Conservation (phyloP, 2,888 invertebrate species). For the Eupeodes latifasciatus region DNA sequence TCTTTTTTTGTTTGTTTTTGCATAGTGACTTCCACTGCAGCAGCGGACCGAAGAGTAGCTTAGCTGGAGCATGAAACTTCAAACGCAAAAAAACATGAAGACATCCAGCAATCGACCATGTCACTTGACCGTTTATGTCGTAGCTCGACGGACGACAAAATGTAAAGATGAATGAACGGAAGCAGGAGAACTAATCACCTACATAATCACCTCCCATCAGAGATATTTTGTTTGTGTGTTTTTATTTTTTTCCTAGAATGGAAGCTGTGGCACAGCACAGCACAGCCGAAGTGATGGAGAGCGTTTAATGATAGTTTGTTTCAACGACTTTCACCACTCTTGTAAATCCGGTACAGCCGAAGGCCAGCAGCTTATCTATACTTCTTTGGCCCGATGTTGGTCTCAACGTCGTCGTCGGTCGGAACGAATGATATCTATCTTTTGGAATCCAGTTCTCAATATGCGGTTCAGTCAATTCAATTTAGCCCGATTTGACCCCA, state of each 20-base stretch:
- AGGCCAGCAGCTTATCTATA: constrained; percentile 11
- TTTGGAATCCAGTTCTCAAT: constrained; percentile 26
- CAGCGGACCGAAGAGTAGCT: constrained; percentile 56
- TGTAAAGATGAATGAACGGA: constrained; percentile 35
- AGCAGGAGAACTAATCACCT: constrained; percentile 37
- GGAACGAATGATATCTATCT: constrained; percentile 11
- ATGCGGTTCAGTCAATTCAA: constrained; percentile 48
- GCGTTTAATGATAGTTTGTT: constrained; percentile 16
- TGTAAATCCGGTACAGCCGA: constrained; percentile 43
- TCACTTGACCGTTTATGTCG: constrained; percentile 29
- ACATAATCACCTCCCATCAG: constrained; percentile 15
- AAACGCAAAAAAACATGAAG: constrained; percentile 12
- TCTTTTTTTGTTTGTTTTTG: constrained; percentile 22
- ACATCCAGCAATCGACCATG: constrained; percentile 38
- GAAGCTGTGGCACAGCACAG: background rate
- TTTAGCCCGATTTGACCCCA: constrained; percentile 54
- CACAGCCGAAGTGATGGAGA: background rate
- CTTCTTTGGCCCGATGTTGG: constrained; percentile 17
- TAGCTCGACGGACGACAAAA: background rate
- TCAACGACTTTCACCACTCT: constrained; percentile 61
- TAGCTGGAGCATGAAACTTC: constrained; percentile 64
- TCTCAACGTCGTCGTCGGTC: background rate
- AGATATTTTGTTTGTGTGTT: constrained; percentile 20
- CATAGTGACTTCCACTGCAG: constrained; percentile 40
- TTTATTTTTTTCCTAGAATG: constrained; percentile 10